Evolutionary conservation across 1,140 invertebrate genomes (phyloP).

Genomic region (Drosophila nannoptera): DNA sequence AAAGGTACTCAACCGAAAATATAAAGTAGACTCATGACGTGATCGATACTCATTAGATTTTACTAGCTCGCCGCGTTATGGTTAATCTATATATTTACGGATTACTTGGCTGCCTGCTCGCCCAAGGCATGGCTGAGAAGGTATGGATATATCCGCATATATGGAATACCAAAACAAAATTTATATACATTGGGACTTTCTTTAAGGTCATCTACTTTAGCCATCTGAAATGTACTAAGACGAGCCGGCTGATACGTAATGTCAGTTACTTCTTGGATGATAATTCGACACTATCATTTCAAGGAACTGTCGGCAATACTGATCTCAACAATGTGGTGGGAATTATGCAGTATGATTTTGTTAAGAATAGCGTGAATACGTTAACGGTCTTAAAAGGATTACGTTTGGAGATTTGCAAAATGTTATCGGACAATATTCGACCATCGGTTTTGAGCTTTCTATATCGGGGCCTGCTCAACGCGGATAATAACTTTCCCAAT

Average conservation of each 20-base stretch:
- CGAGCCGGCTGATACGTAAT: not conserved
- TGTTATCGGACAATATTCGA: not conserved
- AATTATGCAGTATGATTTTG: not conserved
- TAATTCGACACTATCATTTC: not conserved
- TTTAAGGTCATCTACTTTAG: not conserved
- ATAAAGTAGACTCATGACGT: too few relatives aligned
- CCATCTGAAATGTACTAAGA: not conserved
- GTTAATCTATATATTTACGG: too few relatives aligned
- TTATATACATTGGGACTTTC: not conserved
- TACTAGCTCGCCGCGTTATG: too few relatives aligned
- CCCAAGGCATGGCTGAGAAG: not conserved
- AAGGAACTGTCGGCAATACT: not conserved
- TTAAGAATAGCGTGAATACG: not conserved
- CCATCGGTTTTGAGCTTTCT: constrained; percentile 13
- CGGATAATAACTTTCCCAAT: constrained; percentile 23
- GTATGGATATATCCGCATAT: not conserved
- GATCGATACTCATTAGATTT: too few relatives aligned
- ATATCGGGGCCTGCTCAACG: constrained; percentile 13
- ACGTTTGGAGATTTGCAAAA: constrained; percentile 7
- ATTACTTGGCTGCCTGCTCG: too few relatives aligned
- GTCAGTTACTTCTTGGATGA: not conserved
- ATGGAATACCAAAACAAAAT: too few relatives aligned
- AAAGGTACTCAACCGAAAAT: too few relatives aligned
- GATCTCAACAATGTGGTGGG: not conserved
- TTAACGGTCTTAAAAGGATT: not conserved